Evolutionary conservation across 1,140 invertebrate genomes (phyloP).

Genomic region (Drosophila fuyamai): DNA sequence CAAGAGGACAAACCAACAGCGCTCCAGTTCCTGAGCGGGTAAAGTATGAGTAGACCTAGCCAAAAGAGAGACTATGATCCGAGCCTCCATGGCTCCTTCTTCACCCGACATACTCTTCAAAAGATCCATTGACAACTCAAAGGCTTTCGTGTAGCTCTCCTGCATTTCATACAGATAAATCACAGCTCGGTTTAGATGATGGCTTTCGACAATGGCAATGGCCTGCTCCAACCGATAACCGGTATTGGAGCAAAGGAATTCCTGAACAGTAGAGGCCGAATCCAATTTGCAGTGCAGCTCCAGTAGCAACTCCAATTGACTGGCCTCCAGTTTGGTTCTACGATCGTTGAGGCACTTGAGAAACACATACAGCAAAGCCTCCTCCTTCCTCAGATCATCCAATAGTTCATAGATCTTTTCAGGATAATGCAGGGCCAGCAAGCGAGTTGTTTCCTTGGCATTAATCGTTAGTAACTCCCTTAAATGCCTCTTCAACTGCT

Average conservation of each 20-base stretch:
- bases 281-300: constrained; percentile 89
- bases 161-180: constrained; percentile 85
- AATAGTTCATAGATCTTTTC: constrained; percentile 82
- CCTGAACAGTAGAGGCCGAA: constrained; percentile 63
- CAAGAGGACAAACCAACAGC: constrained; percentile 85
- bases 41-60: constrained; percentile 82
- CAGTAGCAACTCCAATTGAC: constrained; percentile 88
- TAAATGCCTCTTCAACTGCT: constrained; percentile 85
- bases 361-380: constrained; percentile 87
- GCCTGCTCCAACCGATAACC: constrained; percentile 82
- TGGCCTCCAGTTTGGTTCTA: constrained; percentile 85
- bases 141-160: constrained; percentile 85
- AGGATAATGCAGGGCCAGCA: constrained; percentile 85
- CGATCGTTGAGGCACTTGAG: constrained; percentile 88
- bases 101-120: constrained; percentile 49
- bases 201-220: constrained; percentile 83
- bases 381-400: constrained; percentile 80
- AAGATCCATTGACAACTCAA: constrained; percentile 84
- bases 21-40: constrained; percentile 79
- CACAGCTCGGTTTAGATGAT: constrained; percentile 81
- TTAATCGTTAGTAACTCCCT: constrained; percentile 83
- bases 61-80: constrained; percentile 81
- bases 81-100: constrained; percentile 31
- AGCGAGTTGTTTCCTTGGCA: constrained; percentile 85
- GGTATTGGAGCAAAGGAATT: constrained; percentile 66